Conservation (phyloP, 2,797 vertebrate genomes). For the Lindbergichthys nudifrons region DNA sequence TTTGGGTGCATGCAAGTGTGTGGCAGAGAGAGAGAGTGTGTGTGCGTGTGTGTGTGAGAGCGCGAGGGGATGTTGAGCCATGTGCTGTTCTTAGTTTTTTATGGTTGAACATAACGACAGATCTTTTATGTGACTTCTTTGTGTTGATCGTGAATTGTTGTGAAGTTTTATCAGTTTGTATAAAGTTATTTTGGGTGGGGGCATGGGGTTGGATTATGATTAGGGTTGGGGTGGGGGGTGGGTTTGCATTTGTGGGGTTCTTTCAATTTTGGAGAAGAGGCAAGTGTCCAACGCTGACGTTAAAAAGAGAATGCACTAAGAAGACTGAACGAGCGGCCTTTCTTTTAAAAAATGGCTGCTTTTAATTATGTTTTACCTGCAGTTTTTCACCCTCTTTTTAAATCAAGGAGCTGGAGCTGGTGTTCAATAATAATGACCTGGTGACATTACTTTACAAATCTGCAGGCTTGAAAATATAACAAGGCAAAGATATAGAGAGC, state of each 20-base stretch:
- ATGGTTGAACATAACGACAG: conserved; percentile 45
- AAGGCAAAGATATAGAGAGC: conserved; percentile 36
- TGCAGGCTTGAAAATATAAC: conserved; percentile 45
- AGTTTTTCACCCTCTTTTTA: conserved; percentile 26
- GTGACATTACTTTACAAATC: conserved; percentile 39
- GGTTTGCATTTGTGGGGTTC: conserved; percentile 9
- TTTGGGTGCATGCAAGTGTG: conserved; percentile 38
- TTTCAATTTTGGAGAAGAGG: conserved; percentile 45
- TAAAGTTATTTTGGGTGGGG: conserved; percentile 45
- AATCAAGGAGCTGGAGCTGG: conserved; percentile 27
- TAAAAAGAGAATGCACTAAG: conserved; percentile 61
- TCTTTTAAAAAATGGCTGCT: conserved; percentile 28
- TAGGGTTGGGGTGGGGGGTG: not conserved
- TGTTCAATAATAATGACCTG: conserved; percentile 25
- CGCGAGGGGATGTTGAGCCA: conserved; percentile 8
- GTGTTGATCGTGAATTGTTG: conserved; percentile 74
- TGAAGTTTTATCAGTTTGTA: conserved; percentile 73
- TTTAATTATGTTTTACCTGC: conserved; percentile 28
- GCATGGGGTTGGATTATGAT: conserved; percentile 10
- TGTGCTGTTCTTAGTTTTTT: conserved; percentile 48
- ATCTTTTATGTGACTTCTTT: conserved; percentile 59
- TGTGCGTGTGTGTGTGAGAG: not conserved
- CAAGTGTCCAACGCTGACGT: conserved; percentile 50
- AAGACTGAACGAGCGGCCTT: conserved; percentile 36
- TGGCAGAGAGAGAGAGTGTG: not conserved